A percentile compares a stretch with the other conserved stretches of the same genome.
Conservation (phyloP, 2,888 invertebrate genomes). For the Nipponacmea schrenckii region DNA sequence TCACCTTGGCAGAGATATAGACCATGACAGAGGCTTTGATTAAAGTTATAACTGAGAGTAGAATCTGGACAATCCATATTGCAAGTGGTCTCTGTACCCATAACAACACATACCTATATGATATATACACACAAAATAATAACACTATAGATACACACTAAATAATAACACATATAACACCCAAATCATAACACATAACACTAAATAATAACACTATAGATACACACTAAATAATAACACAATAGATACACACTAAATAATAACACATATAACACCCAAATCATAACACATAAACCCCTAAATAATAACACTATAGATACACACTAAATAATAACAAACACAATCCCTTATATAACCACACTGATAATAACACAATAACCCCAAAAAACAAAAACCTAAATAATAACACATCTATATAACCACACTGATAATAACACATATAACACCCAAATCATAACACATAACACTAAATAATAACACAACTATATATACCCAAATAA, state of each 20-base stretch:
- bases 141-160: too few relatives aligned
- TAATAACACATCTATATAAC: too few relatives aligned
- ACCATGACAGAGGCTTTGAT: slow-evolving; percentile 92
- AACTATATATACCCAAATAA: background rate
- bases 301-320: slow-evolving; percentile 72
- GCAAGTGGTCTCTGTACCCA: slow-evolving; percentile 92
- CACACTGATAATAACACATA: background rate
- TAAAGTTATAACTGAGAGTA: slow-evolving; percentile 90
- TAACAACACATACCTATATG: slow-evolving; percentile 82
- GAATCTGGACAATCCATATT: slow-evolving; percentile 87
- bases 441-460: slow-evolving; percentile 78
- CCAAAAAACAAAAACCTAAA: too few relatives aligned
- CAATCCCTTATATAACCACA: too few relatives aligned
- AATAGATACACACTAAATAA: background rate
- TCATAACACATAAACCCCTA: slow-evolving; percentile 85
- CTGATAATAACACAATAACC: too few relatives aligned
- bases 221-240: background rate
- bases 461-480: slow-evolving; percentile 92
- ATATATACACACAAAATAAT: background rate
- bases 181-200: slow-evolving; percentile 82
- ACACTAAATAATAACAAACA: too few relatives aligned
- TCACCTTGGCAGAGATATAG: slow-evolving; percentile 96
- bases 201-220: slow-evolving; percentile 76
- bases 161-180: too few relatives aligned
- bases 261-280: too few relatives aligned